Conservation (phyloP, 1,140 invertebrate species). For the Pollicipes pollicipes region DNA sequence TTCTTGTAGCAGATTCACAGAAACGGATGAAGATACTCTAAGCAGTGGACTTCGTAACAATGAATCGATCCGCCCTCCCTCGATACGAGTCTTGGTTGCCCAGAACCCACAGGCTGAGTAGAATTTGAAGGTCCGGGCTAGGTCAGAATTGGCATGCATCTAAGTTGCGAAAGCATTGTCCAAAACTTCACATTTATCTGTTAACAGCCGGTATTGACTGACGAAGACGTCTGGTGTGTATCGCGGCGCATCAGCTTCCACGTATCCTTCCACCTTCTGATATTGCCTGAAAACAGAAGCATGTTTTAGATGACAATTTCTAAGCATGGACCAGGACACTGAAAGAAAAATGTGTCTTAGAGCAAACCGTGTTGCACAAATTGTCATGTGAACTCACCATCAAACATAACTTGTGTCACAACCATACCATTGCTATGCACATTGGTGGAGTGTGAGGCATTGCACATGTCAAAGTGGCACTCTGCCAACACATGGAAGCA, state of each 20-base stretch:
- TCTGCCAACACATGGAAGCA: too few relatives aligned
- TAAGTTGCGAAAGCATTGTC: neutral
- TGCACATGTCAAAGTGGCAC: too few relatives aligned
- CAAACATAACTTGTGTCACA: too few relatives aligned
- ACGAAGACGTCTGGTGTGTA: neutral
- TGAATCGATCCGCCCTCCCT: neutral
- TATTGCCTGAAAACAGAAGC: neutral
- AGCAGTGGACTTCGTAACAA: neutral
- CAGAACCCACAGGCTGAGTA: neutral
- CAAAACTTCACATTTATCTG: neutral
- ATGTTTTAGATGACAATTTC: too few relatives aligned
- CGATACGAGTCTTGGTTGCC: neutral
- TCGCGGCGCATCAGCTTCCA: neutral
- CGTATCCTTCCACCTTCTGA: neutral
- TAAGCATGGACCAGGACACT: too few relatives aligned
- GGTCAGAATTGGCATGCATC: neutral
- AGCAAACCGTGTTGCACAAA: too few relatives aligned
- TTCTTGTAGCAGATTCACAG: neutral
- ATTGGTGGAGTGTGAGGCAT: too few relatives aligned
- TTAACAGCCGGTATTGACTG: neutral
- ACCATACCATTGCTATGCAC: too few relatives aligned
- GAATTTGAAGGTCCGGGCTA: neutral
- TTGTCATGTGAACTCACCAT: too few relatives aligned
- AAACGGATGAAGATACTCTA: neutral
- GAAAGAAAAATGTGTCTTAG: too few relatives aligned